Conservation (phyloP, 2,888 invertebrate genomes). For the Nephrocerus scutellatus region DNA sequence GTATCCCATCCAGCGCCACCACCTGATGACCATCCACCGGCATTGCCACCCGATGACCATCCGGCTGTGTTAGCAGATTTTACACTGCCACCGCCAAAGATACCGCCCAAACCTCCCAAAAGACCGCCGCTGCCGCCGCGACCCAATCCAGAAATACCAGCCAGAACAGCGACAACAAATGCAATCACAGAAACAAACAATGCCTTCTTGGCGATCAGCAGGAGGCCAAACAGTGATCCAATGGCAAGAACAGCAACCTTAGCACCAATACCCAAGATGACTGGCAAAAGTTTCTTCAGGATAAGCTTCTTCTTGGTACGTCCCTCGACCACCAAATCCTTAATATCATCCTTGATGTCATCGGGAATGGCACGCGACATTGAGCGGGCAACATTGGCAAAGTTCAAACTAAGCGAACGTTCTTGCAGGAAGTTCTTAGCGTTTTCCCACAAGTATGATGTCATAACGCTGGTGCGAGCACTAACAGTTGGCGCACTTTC, state of each 20-base stretch:
- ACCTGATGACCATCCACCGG: conserved; percentile 25
- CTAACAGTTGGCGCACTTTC: conserved; percentile 50
- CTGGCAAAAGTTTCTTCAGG: conserved; percentile 52
- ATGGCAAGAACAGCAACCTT: conserved; percentile 53
- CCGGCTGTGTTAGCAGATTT: conserved; percentile 27
- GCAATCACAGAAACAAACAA: conserved; percentile 55
- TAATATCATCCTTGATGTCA: conserved; percentile 52
- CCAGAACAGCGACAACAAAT: conserved; percentile 54
- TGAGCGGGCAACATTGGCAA: conserved; percentile 47
- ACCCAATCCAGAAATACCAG: conserved; percentile 39
- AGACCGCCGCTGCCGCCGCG: conserved; percentile 37
- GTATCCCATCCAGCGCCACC: conserved; percentile 44
- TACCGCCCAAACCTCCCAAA: conserved; percentile 38
- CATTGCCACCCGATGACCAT: conserved; percentile 37
- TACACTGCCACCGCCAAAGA: conserved; percentile 31
- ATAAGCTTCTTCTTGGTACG: conserved; percentile 53
- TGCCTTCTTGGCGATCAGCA: conserved; percentile 59
- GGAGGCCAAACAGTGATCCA: conserved; percentile 53
- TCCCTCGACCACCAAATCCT: conserved; percentile 54
- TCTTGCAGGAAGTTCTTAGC: conserved; percentile 53
- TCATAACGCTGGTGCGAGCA: conserved; percentile 53
- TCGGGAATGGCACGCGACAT: conserved; percentile 53
- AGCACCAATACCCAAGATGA: conserved; percentile 54
- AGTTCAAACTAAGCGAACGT: conserved; percentile 51
- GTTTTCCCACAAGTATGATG: conserved; percentile 53